A percentile compares a stretch with the other conserved stretches of the same genome.
phyloP scores from a whole-genome alignment of 2,797 vertebrate species.

The Xiphorhynchus erythropygius region DNA sequence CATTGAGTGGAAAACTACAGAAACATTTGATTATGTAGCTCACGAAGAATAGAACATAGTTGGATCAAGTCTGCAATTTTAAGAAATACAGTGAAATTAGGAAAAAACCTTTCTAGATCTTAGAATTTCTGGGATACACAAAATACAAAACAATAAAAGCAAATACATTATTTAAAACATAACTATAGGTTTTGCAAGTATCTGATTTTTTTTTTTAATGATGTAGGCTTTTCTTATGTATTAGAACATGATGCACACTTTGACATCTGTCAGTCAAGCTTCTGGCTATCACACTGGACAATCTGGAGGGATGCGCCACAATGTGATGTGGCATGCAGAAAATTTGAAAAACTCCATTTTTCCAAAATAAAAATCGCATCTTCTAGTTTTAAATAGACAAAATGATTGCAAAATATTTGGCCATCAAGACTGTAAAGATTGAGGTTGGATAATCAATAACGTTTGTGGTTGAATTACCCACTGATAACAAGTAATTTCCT shows the following conservation, averaged over 20 bases:
- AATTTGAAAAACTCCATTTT: conserved; percentile 7
- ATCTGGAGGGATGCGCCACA: neutral
- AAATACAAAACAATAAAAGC: neutral
- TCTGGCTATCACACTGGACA: conserved; percentile 1
- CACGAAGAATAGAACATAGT: neutral
- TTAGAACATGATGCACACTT: neutral
- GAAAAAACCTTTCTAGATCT: neutral
- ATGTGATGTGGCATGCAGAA: conserved; percentile 44
- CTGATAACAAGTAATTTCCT: conserved; percentile 75
- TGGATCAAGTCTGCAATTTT: neutral
- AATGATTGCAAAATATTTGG: conserved; percentile 61
- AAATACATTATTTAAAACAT: neutral
- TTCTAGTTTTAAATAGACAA: conserved; percentile 48
- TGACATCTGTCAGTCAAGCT: conserved; percentile 48
- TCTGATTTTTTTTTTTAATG: neutral
- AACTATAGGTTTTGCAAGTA: neutral
- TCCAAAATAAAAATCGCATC: conserved; percentile 19
- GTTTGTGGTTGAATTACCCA: conserved; percentile 47
- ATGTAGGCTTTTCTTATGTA: neutral
- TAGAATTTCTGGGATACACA: neutral
- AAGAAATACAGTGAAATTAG: neutral
- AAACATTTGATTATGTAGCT: neutral
- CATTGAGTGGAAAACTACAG: neutral
- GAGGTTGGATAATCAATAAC: conserved; percentile 60
- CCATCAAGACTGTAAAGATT: conserved; percentile 45